phyloP scores from a whole-genome alignment of 1,140 invertebrate genomes.

The Penaeus vannamei region DNA sequence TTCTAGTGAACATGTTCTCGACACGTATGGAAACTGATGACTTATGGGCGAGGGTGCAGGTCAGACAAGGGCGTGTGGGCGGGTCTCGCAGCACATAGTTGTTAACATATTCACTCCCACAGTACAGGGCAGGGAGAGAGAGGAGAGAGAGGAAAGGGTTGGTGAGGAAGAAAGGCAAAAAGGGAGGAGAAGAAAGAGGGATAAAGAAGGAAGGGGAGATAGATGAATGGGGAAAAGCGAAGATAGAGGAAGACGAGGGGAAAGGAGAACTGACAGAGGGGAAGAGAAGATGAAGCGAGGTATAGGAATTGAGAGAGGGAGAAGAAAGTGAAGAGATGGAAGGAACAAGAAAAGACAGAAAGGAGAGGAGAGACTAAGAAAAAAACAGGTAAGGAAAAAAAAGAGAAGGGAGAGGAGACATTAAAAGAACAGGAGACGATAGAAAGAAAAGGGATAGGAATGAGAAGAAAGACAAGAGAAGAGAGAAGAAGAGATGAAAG shows the following conservation, averaged over 20 bases:
- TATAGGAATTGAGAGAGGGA: neutral
- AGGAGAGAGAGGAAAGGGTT: neutral
- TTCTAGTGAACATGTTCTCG: too few relatives aligned
- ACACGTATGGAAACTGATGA: too few relatives aligned
- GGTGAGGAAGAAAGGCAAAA: neutral
- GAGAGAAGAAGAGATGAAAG: too few relatives aligned
- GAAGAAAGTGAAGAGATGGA: neutral
- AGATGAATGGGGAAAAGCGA: neutral
- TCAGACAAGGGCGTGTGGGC: too few relatives aligned
- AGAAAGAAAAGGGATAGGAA: too few relatives aligned
- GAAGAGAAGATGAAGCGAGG: conserved; percentile 7
- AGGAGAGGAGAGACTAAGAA: neutral
- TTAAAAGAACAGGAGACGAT: neutral
- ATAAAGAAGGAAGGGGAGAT: neutral
- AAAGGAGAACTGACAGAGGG: neutral
- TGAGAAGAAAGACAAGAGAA: too few relatives aligned
- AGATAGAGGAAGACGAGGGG: neutral
- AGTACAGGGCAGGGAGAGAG: too few relatives aligned
- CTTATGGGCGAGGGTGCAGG: too few relatives aligned
- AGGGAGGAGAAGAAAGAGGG: neutral
- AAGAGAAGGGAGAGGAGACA: neutral
- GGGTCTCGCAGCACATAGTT: too few relatives aligned
- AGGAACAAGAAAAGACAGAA: neutral
- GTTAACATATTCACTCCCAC: too few relatives aligned
- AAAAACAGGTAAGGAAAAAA: neutral